A percentile compares a stretch with the other conserved stretches of the same genome.
Conservation (phyloP, 2,113 vertebrate genomes). For the Vimba vimba region DNA sequence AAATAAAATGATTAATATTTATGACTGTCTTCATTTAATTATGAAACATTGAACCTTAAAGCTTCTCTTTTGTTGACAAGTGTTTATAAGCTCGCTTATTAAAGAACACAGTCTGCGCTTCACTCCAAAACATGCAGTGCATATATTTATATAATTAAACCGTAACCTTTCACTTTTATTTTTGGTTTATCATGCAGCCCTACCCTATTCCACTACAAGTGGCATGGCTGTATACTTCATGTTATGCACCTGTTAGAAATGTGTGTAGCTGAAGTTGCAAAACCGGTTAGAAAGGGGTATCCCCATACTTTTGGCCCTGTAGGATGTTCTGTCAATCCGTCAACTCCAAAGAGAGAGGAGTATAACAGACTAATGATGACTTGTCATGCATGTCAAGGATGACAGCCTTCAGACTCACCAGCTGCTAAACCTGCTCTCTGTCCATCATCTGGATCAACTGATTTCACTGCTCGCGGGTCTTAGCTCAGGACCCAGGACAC, state of each 20-base stretch:
- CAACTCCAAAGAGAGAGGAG: not conserved
- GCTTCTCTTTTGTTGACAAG: not conserved
- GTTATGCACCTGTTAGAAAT: not conserved
- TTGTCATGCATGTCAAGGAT: constrained; percentile 60
- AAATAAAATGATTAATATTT: too few relatives aligned
- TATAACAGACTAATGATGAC: constrained; percentile 47
- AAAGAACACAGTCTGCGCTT: not conserved
- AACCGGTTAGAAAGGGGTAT: not conserved
- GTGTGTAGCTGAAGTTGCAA: not conserved
- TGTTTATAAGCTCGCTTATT: not conserved
- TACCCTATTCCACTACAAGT: not conserved
- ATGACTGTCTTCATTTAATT: too few relatives aligned
- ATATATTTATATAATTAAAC: not conserved
- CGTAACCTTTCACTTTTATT: not conserved
- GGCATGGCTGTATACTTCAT: not conserved
- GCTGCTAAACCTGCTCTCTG: constrained; percentile 18
- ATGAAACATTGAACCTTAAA: not conserved
- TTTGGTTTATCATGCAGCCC: not conserved
- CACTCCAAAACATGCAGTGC: not conserved
- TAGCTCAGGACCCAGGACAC: not conserved
- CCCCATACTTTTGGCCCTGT: not conserved
- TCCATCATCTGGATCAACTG: constrained; percentile 17
- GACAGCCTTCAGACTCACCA: constrained; percentile 20
- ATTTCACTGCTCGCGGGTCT: constrained; percentile 36
- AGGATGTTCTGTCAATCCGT: not conserved